phyloP scores from a whole-genome alignment of 2,888 invertebrate species.

The Lordiphosa fenestrarum region DNA sequence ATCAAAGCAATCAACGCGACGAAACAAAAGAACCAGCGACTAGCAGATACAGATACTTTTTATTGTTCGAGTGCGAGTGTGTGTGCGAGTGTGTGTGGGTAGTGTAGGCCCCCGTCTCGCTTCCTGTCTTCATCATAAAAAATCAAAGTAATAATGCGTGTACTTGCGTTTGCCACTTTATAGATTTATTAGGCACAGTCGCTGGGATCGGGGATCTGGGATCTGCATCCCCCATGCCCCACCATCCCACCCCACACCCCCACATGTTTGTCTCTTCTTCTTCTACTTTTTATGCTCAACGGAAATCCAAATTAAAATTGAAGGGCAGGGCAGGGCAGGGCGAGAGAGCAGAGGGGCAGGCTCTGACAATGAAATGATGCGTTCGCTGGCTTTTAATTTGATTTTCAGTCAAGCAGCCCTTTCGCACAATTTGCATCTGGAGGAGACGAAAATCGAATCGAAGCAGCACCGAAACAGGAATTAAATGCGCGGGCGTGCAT shows the following conservation, averaged over 20 bases:
- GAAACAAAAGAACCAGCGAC: constrained; percentile 23
- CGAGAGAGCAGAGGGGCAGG: constrained; percentile 16
- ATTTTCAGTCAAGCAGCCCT: constrained; percentile 41
- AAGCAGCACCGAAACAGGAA: constrained; percentile 13
- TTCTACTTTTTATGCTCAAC: constrained; percentile 69
- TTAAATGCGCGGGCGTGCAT: constrained; percentile 77
- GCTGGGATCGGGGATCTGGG: neutral
- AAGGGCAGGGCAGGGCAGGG: constrained; percentile 16
- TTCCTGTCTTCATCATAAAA: constrained; percentile 75
- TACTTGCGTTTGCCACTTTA: constrained; percentile 76
- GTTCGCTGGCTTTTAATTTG: constrained; percentile 58
- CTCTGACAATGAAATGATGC: constrained; percentile 45
- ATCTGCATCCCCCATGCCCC: neutral
- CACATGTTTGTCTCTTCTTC: constrained; percentile 27
- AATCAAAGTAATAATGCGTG: constrained; percentile 74
- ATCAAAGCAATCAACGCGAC: constrained; percentile 53
- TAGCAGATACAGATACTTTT: constrained; percentile 20
- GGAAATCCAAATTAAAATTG: constrained; percentile 78
- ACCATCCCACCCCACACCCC: neutral
- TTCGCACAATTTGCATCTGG: constrained; percentile 42
- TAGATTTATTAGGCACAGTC: constrained; percentile 67
- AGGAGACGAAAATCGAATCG: constrained; percentile 36
- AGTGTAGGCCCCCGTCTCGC: constrained; percentile 40
- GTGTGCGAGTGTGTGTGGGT: constrained; percentile 5
- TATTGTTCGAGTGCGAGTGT: constrained; percentile 25